Evolutionary conservation across 2,888 invertebrate species (phyloP).

Genomic region (Heliconius erato): DNA sequence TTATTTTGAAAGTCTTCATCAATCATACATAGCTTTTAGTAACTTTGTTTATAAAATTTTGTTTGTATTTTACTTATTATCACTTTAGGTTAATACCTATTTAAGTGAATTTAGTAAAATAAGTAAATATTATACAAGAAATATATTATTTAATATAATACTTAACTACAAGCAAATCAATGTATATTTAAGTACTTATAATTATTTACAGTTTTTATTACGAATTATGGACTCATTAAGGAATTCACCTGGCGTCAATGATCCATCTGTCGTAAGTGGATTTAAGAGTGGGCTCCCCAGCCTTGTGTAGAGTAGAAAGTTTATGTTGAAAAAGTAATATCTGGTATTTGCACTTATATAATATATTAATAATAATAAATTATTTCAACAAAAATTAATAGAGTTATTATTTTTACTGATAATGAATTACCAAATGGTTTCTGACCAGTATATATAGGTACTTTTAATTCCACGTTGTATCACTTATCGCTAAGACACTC

Average conservation of each 20-base stretch:
- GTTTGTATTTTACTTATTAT: too few species aligned
- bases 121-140: neutral
- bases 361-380: neutral
- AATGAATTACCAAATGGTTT: too few species aligned
- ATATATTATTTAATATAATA: neutral
- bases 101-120: too few species aligned
- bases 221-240: constrained; percentile 7
- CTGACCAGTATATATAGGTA: too few species aligned
- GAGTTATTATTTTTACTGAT: too few species aligned
- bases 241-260: constrained; percentile 35
- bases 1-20: too few species aligned
- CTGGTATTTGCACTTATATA: neutral
- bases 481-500: too few species aligned
- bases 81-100: too few species aligned
- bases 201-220: constrained; percentile 23
- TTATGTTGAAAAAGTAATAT: neutral
- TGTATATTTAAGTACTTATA: constrained; percentile 22
- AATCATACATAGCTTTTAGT: too few species aligned
- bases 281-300: constrained; percentile 17
- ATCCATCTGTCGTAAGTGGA: constrained; percentile 25
- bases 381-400: neutral
- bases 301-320: neutral
- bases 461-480: too few species aligned
- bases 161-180: neutral
- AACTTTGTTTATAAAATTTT: too few species aligned